Conservation (phyloP, 2,113 vertebrate species). For the Seriola aureovittata region DNA sequence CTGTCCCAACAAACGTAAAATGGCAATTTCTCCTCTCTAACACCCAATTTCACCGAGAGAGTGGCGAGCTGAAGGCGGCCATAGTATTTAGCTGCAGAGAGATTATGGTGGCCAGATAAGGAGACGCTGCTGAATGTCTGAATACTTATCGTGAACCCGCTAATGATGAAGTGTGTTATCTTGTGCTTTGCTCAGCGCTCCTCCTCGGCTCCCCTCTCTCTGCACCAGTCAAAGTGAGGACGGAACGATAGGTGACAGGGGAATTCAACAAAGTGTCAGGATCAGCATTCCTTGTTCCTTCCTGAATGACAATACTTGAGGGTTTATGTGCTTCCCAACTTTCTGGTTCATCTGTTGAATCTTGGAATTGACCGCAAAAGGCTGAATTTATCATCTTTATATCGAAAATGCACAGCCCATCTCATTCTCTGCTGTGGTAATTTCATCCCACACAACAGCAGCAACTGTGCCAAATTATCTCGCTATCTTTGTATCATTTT, state of each 20-base stretch:
- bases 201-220: conserved; percentile 26
- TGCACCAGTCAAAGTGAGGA: conserved; percentile 61
- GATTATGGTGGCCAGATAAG: conserved; percentile 79
- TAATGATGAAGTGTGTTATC: conserved; percentile 78
- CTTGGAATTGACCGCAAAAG: conserved; percentile 3
- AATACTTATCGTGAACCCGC: conserved; percentile 80
- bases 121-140: conserved; percentile 68
- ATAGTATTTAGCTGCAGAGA: conserved; percentile 71
- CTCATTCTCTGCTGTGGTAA: background rate
- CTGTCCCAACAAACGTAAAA: conserved; percentile 50
- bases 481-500: conserved; percentile 19
- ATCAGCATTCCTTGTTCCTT: conserved; percentile 48
- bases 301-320: conserved; percentile 28
- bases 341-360: conserved; percentile 9
- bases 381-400: background rate
- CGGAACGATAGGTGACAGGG: conserved; percentile 46
- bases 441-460: conserved; percentile 11
- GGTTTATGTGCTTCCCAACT: conserved; percentile 31
- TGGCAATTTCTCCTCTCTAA: conserved; percentile 45
- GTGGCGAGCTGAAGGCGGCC: conserved; percentile 57
- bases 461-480: background rate
- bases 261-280: conserved; percentile 53
- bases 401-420: background rate
- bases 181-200: conserved; percentile 76
- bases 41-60: conserved; percentile 58